Evolutionary conservation across 1,140 invertebrate genomes (phyloP), one percentile per base, ranked within the genome.

Genomic region (Reticulitermes speratus): DNA sequence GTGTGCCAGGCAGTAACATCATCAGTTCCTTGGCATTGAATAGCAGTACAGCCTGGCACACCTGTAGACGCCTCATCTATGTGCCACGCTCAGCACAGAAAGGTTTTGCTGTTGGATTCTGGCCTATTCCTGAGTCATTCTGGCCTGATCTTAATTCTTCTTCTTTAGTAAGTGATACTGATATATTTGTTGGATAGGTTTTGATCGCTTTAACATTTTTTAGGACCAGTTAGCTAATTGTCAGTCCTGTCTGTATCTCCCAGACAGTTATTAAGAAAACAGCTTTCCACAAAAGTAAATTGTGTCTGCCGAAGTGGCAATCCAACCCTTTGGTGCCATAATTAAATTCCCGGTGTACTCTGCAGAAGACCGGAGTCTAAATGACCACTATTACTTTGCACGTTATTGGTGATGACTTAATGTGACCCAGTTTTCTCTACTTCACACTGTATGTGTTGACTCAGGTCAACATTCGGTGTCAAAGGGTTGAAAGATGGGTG

Each of bases 81-180:
- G 98, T 99, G 23, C 97, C 97, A 32, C 94, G 97, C 88, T 97
- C 96, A 55, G 96, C 97, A 16, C 97, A 97, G 90, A 98, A 98
- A 90, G 97, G 96, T 25, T 98, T 97, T 90, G 95, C 97, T 83
- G 95, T 97, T 86, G 98, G 98, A 38, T 98, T 98, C 91, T 99
- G 99, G 99, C 99, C 99, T 2, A 97, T 99, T 89, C 99, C 99
- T 0, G 99, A 99, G 91, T 96, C 97, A 1, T 99, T 98, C 90
- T 98, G 98, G 96, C 98, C 98, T 0, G 98, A 99, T 90, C 92
- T 95, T 0, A 95, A 94, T 88, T 95, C 95, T 44, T 95, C 94
- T 5, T 93, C 95, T 38, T 90, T 98, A 89, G 93, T 94, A 90
- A 90, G 90, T 88, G 86, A 65, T 11, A 55, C 5, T 55, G 52